A percentile compares a stretch with the other conserved stretches of the same genome.
Conservation (phyloP, 2,113 vertebrate genomes). For the Lampris incognitus region DNA sequence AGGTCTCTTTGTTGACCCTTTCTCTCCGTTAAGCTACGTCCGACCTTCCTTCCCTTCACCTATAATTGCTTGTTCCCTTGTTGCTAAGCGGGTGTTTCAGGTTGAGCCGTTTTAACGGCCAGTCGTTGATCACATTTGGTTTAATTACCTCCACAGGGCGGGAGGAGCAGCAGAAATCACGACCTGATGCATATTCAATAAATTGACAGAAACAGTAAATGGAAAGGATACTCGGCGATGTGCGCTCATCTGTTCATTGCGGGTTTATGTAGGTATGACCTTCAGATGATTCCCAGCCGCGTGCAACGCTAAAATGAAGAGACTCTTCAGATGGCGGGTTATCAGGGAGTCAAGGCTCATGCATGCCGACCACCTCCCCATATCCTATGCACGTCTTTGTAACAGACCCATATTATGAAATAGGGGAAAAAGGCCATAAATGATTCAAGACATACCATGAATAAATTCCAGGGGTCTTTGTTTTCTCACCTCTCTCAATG, state of each 20-base stretch:
- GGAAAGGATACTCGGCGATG: conserved; percentile 35
- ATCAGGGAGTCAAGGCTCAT: background rate
- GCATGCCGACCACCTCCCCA: background rate
- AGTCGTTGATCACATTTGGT: conserved; percentile 65
- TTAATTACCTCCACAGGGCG: conserved; percentile 71
- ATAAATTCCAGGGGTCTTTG: conserved; percentile 1
- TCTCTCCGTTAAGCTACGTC: conserved; percentile 48
- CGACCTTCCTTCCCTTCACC: conserved; percentile 30
- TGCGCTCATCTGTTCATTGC: conserved; percentile 36
- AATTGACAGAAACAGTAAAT: conserved; percentile 62
- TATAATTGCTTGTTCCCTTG: conserved; percentile 50
- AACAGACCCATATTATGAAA: conserved; percentile 1
- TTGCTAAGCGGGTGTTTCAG: conserved; percentile 69
- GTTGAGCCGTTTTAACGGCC: conserved; percentile 74
- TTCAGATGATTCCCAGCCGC: conserved; percentile 32
- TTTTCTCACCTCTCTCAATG: conserved; percentile 11
- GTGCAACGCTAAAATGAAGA: conserved; percentile 13
- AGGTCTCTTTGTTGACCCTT: conserved; percentile 36
- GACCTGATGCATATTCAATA: conserved; percentile 70
- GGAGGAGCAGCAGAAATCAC: conserved; percentile 59
- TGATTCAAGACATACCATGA: conserved; percentile 26
- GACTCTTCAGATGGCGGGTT: conserved; percentile 15
- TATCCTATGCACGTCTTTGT: background rate
- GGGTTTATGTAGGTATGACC: conserved; percentile 55
- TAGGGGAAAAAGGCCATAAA: conserved; percentile 13